Percentiles rank a stretch among this genome's conserved stretches.
These are phyloP conservation scores for Psittacula echo DNA, from an alignment of 2,797 vertebrate genomes.

Conservation along the genomic window DNA sequence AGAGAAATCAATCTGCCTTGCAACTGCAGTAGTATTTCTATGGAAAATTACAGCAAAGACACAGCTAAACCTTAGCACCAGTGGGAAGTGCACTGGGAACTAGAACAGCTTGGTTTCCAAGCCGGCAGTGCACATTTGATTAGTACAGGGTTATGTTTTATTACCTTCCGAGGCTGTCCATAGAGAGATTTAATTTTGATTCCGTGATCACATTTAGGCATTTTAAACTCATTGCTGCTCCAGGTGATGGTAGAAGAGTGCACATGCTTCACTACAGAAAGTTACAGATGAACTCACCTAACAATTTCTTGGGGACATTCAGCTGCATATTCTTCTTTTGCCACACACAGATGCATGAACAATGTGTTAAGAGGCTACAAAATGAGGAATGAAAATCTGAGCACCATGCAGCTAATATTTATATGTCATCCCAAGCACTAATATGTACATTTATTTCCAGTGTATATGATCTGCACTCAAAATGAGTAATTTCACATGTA, in stretches of 20 bases:
- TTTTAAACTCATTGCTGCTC: background rate
- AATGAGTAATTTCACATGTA: background rate
- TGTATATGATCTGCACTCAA: background rate
- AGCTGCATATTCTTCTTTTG: constrained; percentile 72
- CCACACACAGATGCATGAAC: constrained; percentile 92
- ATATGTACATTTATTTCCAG: background rate
- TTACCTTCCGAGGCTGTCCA: background rate
- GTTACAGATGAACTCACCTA: constrained; percentile 76
- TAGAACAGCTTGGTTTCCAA: background rate
- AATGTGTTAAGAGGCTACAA: constrained; percentile 90
- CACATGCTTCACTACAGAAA: background rate
- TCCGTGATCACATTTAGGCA: background rate
- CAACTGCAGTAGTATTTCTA: background rate
- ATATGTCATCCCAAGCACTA: background rate
- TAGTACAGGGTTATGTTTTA: background rate
- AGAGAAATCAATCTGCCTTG: background rate
- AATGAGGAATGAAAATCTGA: background rate
- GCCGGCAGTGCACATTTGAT: background rate
- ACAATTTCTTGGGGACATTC: constrained; percentile 84
- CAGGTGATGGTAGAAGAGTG: background rate
- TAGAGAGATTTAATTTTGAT: background rate
- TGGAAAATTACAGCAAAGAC: background rate
- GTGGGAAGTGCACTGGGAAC: background rate
- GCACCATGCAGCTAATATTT: background rate
- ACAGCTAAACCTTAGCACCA: background rate